Evolutionary conservation across 2,797 vertebrate species (phyloP).

Genomic region (Acipenser oxyrinchus): DNA sequence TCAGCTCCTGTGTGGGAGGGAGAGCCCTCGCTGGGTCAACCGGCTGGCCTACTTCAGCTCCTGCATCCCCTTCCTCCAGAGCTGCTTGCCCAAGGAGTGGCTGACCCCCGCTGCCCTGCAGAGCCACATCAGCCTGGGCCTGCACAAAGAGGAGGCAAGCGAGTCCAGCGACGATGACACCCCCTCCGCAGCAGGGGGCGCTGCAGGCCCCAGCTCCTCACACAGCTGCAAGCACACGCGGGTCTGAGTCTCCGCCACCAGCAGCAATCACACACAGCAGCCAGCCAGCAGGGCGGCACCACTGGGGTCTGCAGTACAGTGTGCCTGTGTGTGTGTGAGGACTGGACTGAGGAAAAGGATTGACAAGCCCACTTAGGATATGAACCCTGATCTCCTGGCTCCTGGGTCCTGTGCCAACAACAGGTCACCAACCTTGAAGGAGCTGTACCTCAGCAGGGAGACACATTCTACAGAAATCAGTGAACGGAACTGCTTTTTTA

Average conservation of each 20-base stretch:
- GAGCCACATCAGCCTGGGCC: slow-evolving; percentile 85
- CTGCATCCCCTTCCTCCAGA: slow-evolving; percentile 89
- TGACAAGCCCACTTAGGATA: too few relatives aligned
- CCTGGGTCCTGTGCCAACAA: too few relatives aligned
- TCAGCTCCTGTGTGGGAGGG: slow-evolving; percentile 80
- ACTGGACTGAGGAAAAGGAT: too few relatives aligned
- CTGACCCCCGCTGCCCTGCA: slow-evolving; percentile 85
- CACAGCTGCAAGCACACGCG: slow-evolving; percentile 80
- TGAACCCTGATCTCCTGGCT: too few relatives aligned
- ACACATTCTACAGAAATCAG: too few relatives aligned
- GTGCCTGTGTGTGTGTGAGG: too few relatives aligned
- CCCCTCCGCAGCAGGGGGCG: slow-evolving; percentile 57
- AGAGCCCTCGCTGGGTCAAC: slow-evolving; percentile 92
- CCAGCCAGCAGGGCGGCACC: too few relatives aligned
- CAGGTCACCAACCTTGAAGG: too few relatives aligned
- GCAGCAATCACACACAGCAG: too few relatives aligned
- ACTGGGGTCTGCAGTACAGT: too few relatives aligned
- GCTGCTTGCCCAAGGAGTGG: slow-evolving; percentile 88
- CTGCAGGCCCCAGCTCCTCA: slow-evolving; percentile 58
- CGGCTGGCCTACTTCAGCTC: slow-evolving; percentile 91
- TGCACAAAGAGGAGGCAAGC: slow-evolving; percentile 75
- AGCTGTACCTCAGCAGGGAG: too few relatives aligned
- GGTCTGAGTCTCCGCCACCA: slow-evolving; percentile 51
- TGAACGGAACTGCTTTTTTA: too few relatives aligned
- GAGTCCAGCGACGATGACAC: slow-evolving; percentile 74